These are phyloP conservation scores for Spicauda simplicius DNA, from an alignment of 2,888 invertebrate species.

Conservation along the genomic window DNA sequence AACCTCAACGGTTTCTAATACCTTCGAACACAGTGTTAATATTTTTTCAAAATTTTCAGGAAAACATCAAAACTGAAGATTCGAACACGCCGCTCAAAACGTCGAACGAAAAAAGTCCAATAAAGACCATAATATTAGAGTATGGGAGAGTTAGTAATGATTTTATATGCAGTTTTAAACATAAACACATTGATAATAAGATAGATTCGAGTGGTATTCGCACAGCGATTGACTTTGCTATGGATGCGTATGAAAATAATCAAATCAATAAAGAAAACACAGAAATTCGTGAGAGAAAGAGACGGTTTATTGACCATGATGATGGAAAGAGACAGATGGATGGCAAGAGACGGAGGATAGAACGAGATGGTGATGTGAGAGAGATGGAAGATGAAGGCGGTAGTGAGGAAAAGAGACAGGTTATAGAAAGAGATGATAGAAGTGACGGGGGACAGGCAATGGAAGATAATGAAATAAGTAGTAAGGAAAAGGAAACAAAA, in stretches of 20 bases:
- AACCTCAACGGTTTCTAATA: too few relatives aligned
- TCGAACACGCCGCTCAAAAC: background rate
- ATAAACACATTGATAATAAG: slow-evolving; percentile 41
- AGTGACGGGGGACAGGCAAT: background rate
- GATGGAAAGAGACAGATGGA: background rate
- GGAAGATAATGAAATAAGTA: background rate
- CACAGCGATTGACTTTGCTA: slow-evolving; percentile 48
- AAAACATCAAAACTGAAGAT: background rate
- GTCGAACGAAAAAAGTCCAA: background rate
- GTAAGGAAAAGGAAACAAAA: background rate
- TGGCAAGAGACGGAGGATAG: too few relatives aligned
- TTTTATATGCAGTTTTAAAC: slow-evolving; percentile 45
- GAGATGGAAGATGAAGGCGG: background rate
- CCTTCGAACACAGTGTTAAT: too few relatives aligned
- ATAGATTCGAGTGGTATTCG: slow-evolving; percentile 16
- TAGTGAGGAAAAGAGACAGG: background rate
- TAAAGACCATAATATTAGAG: background rate
- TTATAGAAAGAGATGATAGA: background rate
- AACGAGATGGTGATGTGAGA: background rate
- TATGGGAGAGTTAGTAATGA: slow-evolving; percentile 37
- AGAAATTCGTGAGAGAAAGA: background rate
- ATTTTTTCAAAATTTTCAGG: too few relatives aligned
- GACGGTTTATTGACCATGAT: background rate
- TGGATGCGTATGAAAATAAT: slow-evolving; percentile 40
- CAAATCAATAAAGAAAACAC: background rate